A percentile compares a stretch with the other conserved stretches of the same genome.
Conservation (phyloP, 92 coral and sea anemone genomes). For the Pocillopora meandrina region DNA sequence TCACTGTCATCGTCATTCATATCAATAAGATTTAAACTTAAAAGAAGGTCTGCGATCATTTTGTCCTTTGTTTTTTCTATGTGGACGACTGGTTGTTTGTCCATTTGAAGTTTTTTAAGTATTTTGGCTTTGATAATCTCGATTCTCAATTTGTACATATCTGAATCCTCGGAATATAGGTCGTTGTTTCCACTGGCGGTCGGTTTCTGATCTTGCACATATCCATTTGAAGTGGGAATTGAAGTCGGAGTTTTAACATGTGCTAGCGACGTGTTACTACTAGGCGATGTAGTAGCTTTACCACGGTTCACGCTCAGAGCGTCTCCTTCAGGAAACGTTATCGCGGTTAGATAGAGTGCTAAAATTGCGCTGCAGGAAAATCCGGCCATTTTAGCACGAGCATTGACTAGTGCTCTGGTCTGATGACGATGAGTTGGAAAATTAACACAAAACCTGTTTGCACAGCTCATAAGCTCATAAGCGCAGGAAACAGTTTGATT, state of each 20-base stretch:
- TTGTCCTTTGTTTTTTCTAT: slow-evolving; percentile 40
- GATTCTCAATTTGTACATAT: slow-evolving; percentile 53
- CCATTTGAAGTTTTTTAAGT: slow-evolving; percentile 58
- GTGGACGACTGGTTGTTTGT: slow-evolving; percentile 43
- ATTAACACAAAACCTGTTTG: slow-evolving; percentile 70
- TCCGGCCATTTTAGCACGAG: slow-evolving; percentile 51
- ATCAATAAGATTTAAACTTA: slow-evolving; percentile 62
- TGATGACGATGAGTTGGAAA: slow-evolving; percentile 44
- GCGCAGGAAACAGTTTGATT: slow-evolving; percentile 66
- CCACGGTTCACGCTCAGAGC: slow-evolving; percentile 15
- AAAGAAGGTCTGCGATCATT: slow-evolving; percentile 47
- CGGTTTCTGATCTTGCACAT: neutral
- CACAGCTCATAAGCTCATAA: slow-evolving; percentile 67
- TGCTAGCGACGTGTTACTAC: slow-evolving; percentile 10
- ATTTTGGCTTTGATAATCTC: slow-evolving; percentile 61
- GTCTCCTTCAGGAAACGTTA: slow-evolving; percentile 41
- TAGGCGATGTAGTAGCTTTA: slow-evolving; percentile 22
- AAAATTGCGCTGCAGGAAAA: slow-evolving; percentile 37
- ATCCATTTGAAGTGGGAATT: neutral
- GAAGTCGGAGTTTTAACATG: neutral
- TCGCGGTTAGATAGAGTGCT: slow-evolving; percentile 38
- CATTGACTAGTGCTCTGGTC: slow-evolving; percentile 21
- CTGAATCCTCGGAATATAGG: slow-evolving; percentile 1
- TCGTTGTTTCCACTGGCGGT: neutral
- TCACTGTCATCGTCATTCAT: slow-evolving; percentile 1